Conservation (phyloP, 2,113 vertebrate species). For the Ifrita kowaldi region DNA sequence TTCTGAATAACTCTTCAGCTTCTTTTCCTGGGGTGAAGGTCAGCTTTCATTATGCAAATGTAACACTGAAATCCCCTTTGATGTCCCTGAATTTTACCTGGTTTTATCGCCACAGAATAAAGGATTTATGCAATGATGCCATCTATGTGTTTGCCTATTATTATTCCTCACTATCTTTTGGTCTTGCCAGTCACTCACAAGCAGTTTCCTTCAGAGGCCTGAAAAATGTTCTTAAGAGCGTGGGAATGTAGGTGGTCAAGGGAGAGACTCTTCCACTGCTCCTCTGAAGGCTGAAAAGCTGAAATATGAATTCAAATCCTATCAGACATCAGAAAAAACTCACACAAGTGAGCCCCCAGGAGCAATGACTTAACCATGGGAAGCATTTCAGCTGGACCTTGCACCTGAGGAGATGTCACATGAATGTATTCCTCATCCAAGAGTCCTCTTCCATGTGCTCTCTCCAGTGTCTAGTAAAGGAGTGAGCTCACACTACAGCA, state of each 20-base stretch:
- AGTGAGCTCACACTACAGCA: conserved; percentile 45
- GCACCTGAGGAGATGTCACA: conserved; percentile 33
- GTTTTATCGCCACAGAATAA: neutral
- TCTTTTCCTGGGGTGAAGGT: neutral
- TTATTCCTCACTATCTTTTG: neutral
- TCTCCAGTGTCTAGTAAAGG: conserved; percentile 25
- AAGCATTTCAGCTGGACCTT: conserved; percentile 56
- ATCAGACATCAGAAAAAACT: neutral
- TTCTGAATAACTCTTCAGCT: neutral
- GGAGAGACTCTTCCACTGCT: neutral
- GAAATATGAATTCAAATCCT: neutral
- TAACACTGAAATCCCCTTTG: neutral
- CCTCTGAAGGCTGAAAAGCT: neutral
- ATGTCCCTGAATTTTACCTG: neutral
- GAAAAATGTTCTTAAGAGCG: neutral
- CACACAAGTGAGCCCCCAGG: neutral
- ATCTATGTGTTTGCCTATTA: neutral
- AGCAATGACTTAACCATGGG: conserved; percentile 52
- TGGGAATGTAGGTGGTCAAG: neutral
- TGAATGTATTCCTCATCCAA: neutral
- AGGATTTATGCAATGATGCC: neutral
- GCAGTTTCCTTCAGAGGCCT: neutral
- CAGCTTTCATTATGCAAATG: neutral
- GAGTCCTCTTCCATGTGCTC: neutral
- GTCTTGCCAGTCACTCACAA: neutral